These are phyloP conservation scores for Lerema accius DNA, from an alignment of 1,140 invertebrate genomes.

Conservation along the genomic window DNA sequence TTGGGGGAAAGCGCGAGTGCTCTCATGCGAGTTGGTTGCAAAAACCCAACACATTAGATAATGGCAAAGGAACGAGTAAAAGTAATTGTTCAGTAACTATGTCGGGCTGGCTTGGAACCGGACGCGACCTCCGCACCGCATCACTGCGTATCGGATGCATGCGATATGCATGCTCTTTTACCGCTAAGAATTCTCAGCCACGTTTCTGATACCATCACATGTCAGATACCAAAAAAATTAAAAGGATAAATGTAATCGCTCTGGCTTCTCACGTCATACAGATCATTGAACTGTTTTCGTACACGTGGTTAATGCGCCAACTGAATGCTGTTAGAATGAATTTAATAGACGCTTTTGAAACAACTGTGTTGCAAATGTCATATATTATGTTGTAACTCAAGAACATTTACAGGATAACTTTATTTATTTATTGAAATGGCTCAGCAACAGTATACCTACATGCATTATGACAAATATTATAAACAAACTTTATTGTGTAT, in stretches of 20 bases:
- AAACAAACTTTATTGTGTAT: no score
- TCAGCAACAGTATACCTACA: no score
- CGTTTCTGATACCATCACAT: conserved; percentile 16
- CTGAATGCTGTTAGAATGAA: no score
- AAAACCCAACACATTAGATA: conserved; percentile 63
- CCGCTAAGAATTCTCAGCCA: conserved; percentile 12
- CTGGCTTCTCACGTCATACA: conserved; percentile 25
- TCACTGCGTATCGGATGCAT: conserved; percentile 36
- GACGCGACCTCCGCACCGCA: conserved; percentile 45
- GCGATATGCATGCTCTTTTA: conserved; percentile 24
- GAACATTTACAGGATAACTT: no score
- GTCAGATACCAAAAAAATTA: conserved; percentile 15
- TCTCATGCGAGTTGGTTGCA: conserved; percentile 59
- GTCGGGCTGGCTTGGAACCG: conserved; percentile 34
- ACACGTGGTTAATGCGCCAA: conserved; percentile 38
- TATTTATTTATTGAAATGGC: no score
- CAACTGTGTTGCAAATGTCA: no score
- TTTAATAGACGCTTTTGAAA: no score
- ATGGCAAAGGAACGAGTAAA: conserved; percentile 52
- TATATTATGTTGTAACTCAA: no score
- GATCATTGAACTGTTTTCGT: conserved; percentile 38
- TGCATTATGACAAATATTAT: no score
- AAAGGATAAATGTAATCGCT: conserved; percentile 9
- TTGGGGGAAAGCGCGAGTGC: conserved; percentile 71
- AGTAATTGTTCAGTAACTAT: conserved; percentile 43